Conservation (phyloP, 2,797 vertebrate species). For the Fistularia commersonii region DNA sequence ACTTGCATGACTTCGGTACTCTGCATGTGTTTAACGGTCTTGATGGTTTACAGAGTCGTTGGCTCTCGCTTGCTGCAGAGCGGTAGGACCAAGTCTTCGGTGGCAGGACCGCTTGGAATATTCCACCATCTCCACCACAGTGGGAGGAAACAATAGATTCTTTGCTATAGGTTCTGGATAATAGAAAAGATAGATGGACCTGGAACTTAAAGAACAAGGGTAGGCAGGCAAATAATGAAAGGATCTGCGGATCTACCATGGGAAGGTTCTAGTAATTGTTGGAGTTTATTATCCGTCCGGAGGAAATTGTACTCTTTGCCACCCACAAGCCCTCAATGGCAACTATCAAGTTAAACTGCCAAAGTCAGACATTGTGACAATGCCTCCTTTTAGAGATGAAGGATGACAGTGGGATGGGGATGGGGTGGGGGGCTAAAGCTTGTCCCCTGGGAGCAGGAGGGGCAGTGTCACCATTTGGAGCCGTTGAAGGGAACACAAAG, state of each 20-base stretch:
- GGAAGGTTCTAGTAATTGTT: constrained; percentile 67
- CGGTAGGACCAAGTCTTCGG: constrained; percentile 25
- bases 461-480: constrained; percentile 74
- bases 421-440: constrained; percentile 59
- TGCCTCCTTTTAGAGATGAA: constrained; percentile 73
- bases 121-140: constrained; percentile 38
- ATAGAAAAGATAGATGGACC: constrained; percentile 52
- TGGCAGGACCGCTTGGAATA: constrained; percentile 43
- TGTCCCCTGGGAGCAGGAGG: constrained; percentile 73
- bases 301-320: constrained; percentile 78
- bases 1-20: constrained; percentile 48
- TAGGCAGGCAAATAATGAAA: constrained; percentile 47
- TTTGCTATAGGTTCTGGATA: constrained; percentile 45
- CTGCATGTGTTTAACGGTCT: constrained; percentile 56
- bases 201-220: constrained; percentile 45
- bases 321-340: constrained; percentile 78
- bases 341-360: constrained; percentile 80
- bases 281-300: constrained; percentile 67
- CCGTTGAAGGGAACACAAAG: constrained; percentile 82
- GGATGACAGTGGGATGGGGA: constrained; percentile 69
- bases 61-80: constrained; percentile 19
- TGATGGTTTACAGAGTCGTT: constrained; percentile 65
- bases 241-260: constrained; percentile 54
- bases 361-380: constrained; percentile 77
- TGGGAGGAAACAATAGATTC: constrained; percentile 39